Evolutionary conservation across 2,797 vertebrate species (phyloP).

Genomic region (Esox masquinongy): DNA sequence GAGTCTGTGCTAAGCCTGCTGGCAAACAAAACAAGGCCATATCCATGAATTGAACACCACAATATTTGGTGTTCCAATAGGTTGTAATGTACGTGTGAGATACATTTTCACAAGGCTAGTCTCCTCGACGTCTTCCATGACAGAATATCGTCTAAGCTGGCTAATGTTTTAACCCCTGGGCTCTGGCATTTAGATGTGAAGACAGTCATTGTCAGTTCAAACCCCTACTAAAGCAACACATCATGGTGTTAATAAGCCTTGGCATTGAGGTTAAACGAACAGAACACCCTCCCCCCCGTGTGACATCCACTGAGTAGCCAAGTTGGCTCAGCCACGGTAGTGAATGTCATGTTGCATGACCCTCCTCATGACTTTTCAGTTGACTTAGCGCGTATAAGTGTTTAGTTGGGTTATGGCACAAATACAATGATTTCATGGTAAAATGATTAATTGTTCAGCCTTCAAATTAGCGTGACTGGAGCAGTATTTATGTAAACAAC

Average conservation of each 20-base stretch:
- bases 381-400: neutral
- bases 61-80: neutral
- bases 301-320: constrained; percentile 11
- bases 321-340: constrained; percentile 27
- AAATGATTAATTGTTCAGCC: no score
- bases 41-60: no score
- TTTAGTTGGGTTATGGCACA: no score
- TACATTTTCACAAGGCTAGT: neutral
- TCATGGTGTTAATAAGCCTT: constrained; percentile 21
- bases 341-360: neutral
- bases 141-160: constrained; percentile 7
- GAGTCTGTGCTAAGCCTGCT: no score
- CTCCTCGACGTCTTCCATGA: neutral
- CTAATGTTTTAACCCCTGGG: constrained; percentile 26
- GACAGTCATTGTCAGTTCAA: constrained; percentile 27
- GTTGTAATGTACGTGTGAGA: neutral
- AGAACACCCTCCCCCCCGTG: constrained; percentile 18
- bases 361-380: constrained; percentile 10
- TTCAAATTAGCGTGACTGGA: no score
- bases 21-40: no score
- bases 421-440: no score
- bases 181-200: constrained; percentile 18
- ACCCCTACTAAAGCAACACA: constrained; percentile 22
- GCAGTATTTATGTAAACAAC: no score
- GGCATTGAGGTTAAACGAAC: constrained; percentile 34